Conservation (phyloP, 2,888 invertebrate genomes). For the Drosophila nr. perissopoda region DNA sequence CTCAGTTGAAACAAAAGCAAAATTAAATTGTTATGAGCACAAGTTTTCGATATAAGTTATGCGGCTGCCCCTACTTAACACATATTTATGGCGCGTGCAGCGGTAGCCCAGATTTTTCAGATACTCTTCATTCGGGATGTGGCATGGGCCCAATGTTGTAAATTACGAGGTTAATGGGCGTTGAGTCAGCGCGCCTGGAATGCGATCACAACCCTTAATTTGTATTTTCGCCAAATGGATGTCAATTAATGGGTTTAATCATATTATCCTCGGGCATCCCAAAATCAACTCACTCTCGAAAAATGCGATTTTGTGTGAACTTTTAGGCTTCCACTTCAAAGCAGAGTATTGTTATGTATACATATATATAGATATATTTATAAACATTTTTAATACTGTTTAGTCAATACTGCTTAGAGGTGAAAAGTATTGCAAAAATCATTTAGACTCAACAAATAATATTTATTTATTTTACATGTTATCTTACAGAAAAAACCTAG, state of each 20-base stretch:
- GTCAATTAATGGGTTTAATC: conserved; percentile 33
- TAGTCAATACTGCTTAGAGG: too few species aligned
- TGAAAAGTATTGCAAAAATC: too few species aligned
- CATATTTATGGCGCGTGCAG: conserved; percentile 81
- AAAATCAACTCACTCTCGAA: conserved; percentile 15
- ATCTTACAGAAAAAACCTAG: neutral
- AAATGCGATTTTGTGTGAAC: conserved; percentile 22
- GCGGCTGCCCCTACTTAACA: conserved; percentile 71
- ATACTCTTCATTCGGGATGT: conserved; percentile 51
- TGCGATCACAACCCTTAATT: conserved; percentile 26
- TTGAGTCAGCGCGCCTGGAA: conserved; percentile 60
- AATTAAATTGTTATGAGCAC: conserved; percentile 80
- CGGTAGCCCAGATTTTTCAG: conserved; percentile 73
- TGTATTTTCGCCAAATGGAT: conserved; percentile 25
- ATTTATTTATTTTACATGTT: neutral
- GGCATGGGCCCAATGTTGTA: conserved; percentile 41
- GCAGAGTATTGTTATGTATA: neutral
- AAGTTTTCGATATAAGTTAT: conserved; percentile 77
- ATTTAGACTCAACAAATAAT: neutral
- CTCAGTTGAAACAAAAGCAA: conserved; percentile 72
- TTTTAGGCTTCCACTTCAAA: conserved; percentile 40
- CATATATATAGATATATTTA: neutral
- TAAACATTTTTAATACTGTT: neutral
- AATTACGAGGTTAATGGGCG: conserved; percentile 57
- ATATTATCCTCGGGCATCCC: conserved; percentile 8